Evolutionary conservation across 2,797 vertebrate genomes (phyloP), one percentile per base, ranked within the genome.

Genomic region (Alosa sapidissima): DNA sequence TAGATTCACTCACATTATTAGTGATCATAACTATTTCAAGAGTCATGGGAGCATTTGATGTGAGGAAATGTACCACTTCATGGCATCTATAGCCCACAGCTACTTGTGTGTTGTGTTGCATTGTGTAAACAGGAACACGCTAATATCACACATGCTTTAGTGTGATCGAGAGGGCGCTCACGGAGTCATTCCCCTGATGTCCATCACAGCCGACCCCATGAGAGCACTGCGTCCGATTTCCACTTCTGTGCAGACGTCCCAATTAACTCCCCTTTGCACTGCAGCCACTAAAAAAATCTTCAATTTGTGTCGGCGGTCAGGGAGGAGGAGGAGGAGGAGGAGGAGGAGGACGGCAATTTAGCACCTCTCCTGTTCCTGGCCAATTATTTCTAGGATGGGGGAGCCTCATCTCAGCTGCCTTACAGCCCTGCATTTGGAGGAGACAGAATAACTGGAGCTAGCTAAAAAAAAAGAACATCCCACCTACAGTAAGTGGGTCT

Each of bases 351-450:
- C n/a, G 10, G 85, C 88, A 86, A 93, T 92, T 92, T 89, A 87
- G 84, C 91, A 87, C 86, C 84, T 88, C 83, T 87, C 84, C 89
- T 91, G 89, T 90, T 88, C 85, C 16, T 51, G 89, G 89, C 91
- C 94, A 94, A 94, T 95, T 94, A 94, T 92, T 92, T 93, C 86
- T 82, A 84, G 81, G 84, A 85, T 86, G 89, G 91, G 91, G 91
- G 90, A 91, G 87, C 91, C 85, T 88, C 85, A 65, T 85, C 88
- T 90, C 87, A 85, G 49, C 47, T 81, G 85, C 89, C 88, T 88
- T 60, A 14, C 82, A 87, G 84, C 88, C 86, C 72, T 47, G 41
- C 24, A 19, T 45, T 45, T 47, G 36, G 87, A 86, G 86, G 82
- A 86, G 52, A 88, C 86, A 82, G 86, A 11, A 41, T 41, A 41